Evolutionary conservation across 2,113 vertebrate genomes (phyloP).

Genomic region (Probosciger aterrimus): DNA sequence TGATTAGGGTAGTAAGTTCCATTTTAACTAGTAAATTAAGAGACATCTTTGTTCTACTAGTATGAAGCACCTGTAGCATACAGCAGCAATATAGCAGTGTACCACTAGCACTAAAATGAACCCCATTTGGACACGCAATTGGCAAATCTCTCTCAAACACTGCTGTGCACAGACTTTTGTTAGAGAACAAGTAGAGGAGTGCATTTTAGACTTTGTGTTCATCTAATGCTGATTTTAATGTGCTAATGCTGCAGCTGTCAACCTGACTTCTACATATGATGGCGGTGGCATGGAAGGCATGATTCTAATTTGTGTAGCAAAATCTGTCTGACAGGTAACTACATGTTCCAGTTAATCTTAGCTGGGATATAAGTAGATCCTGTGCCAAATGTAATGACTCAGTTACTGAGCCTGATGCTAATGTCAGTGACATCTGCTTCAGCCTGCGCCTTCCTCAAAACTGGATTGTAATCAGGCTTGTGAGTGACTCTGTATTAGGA

Average conservation of each 20-base stretch:
- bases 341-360: constrained; percentile 8
- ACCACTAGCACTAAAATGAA: background rate
- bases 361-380: constrained; percentile 10
- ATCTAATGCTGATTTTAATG: background rate
- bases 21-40: background rate
- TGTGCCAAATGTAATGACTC: background rate
- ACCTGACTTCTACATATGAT: background rate
- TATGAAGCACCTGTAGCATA: background rate
- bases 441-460: background rate
- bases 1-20: background rate
- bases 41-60: background rate
- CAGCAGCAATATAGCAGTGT: background rate
- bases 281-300: background rate
- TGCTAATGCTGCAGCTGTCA: background rate
- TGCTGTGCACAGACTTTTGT: background rate
- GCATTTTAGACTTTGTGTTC: background rate
- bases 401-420: background rate
- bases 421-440: constrained; percentile 3
- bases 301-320: background rate
- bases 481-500: background rate
- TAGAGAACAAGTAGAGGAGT: background rate
- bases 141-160: background rate
- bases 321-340: background rate
- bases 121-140: background rate
- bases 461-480: background rate